Evolutionary conservation across 2,113 vertebrate genomes (phyloP), one percentile per base, ranked within the genome.

Genomic region (Esox niger): DNA sequence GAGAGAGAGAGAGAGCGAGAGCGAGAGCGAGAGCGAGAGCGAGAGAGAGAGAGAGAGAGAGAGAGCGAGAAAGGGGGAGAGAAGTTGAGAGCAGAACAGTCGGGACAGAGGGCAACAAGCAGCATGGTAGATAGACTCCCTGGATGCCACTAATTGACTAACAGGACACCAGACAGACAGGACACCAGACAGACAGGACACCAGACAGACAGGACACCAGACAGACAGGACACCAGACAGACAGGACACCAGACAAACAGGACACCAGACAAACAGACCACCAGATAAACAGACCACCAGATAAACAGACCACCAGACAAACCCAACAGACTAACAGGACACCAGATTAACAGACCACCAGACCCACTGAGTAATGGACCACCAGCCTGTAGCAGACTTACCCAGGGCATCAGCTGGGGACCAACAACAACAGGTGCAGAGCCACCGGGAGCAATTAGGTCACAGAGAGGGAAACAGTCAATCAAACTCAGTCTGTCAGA

Each of bases 391-490:
- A 13, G n/a, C 35, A 67, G 72, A 91, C 89, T 91, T 90, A 92
- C 88, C 89, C 31, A 87, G 59, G 79, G 78, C 82, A 74, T 91
- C 90, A 74, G 89, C 91, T 91, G 84, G 82, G 85, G 68, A 70
- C 73, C 79, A 83, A 75, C 78, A 73, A 13, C 23, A 13, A 33
- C 59, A 57, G 52, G 52, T 21, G 64, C 47, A 27, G 29, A 84
- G 78, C 33, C 33, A 17, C 38, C 38, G 72, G 61, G 35, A 15
- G 23, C 20, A 30, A 74, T 38, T 27, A 25, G 35, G 66, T 30
- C 20, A 10, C 38, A 54, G 77, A 80, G 77, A 85, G 82, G 82
- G 55, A 86, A 65, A 64, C 29, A 52, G 59, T 17, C n/a, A n/a
- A n/a, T n/a, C n/a, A n/a, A n/a, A n/a, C n/a, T 59, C 5, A 25